These are phyloP conservation scores for Venturia canescens DNA, from an alignment of 1,140 invertebrate genomes.

Conservation along the genomic window DNA sequence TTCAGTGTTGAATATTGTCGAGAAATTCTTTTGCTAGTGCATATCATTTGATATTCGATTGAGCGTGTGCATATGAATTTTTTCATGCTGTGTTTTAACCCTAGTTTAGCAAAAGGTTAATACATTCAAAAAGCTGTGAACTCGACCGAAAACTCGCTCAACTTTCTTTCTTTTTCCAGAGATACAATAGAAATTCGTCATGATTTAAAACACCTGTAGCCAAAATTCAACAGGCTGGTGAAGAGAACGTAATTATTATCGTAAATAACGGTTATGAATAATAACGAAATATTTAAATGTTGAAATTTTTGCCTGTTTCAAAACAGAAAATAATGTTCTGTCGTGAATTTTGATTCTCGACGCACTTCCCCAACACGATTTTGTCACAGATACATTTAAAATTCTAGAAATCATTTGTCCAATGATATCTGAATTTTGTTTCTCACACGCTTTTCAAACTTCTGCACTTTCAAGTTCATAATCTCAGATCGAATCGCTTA, in stretches of 20 bases:
- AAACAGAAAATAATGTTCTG: neutral
- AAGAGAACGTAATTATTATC: slow-evolving; percentile 59
- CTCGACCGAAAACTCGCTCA: slow-evolving; percentile 62
- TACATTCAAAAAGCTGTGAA: slow-evolving; percentile 17
- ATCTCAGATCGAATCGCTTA: neutral
- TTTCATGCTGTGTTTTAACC: no score
- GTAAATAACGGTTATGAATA: slow-evolving; percentile 57
- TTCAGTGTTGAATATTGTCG: no score
- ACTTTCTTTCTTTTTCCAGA: slow-evolving; percentile 68
- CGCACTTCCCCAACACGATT: neutral
- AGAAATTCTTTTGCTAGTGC: no score
- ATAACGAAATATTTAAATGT: slow-evolving; percentile 34
- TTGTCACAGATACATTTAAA: neutral
- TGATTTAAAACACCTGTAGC: slow-evolving; percentile 73
- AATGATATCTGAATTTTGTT: neutral
- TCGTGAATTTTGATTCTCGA: neutral
- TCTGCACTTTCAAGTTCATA: no score
- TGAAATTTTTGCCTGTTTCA: neutral
- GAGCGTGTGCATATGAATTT: neutral
- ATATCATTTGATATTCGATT: no score
- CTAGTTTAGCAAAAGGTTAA: slow-evolving; percentile 1
- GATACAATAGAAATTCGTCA: slow-evolving; percentile 69
- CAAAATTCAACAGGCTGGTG: slow-evolving; percentile 58
- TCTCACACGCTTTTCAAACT: no score
- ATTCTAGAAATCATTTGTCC: neutral